Base-by-base conservation (phyloP, 2,888 invertebrate genomes). In the Diarsia brunnea region DNA sequence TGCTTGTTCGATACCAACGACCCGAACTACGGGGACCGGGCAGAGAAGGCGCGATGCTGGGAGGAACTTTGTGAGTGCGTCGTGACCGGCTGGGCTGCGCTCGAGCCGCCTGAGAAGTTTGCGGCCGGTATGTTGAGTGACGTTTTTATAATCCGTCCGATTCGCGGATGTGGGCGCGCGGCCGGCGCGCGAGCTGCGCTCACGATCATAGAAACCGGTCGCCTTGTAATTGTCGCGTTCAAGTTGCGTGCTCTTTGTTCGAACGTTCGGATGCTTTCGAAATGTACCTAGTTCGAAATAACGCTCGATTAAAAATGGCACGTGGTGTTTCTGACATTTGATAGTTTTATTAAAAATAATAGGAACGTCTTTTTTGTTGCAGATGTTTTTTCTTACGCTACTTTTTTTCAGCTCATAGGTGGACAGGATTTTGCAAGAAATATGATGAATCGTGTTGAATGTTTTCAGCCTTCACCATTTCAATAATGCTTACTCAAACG, bases 221-320 rank as follows among this genome's bases (percentile, higher is more conserved):
- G 93, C 86, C 67, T 91, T 90, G 91, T 92, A 91, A 92, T 91
- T 91, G 93, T 91, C 93, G 94, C 93, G 93, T 90, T 89, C 89
- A 86, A 91, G 90, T 93, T 95, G 95, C 96, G 95, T 94, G 94
- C 91, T 95, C 95, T 95, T 95, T 96, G 95, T 95, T 94, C 92
- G 84, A 88, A 84, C 91, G 85, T 87, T 88, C 88, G 87, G 85
- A 90, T 92, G 94, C 95, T 95, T 95, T 95, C 94, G 92, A 94
- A 95, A 95, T 91, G 90, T 91, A 92, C 89, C 89, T 90, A 91
- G 91, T 92, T 93, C 92, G 91, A 92, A 94, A 90, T 93, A 93
- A 93, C 93, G 93, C 90, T 92, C 89, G 89, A 86, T 77, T 88
- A 81, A 76, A 82, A 79, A 75, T 84, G 86, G 90, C 92, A 92